Percentiles rank a stretch among this genome's conserved stretches.
phyloP scores from a whole-genome alignment of 2,113 vertebrate species.

The Etia nguti region DNA sequence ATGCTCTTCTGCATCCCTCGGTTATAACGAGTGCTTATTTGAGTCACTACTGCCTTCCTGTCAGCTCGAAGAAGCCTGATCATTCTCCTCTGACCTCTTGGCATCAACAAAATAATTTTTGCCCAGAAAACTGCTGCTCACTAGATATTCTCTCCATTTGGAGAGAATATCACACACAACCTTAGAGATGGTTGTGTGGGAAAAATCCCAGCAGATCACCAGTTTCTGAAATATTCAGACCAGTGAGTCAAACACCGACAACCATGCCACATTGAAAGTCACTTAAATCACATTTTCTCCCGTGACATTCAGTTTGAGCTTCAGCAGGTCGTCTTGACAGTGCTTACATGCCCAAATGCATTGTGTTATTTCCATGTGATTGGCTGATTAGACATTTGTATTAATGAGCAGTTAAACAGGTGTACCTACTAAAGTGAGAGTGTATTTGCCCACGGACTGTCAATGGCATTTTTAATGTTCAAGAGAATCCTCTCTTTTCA shows the following conservation, averaged over 20 bases:
- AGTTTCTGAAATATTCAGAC: not conserved
- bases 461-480: not conserved
- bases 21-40: not conserved
- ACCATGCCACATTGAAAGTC: not conserved
- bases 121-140: not conserved
- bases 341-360: not conserved
- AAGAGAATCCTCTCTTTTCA: not conserved
- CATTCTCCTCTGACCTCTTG: not conserved
- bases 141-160: not conserved
- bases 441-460: fast-evolving
- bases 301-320: not conserved
- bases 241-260: not conserved
- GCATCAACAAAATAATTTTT: not conserved
- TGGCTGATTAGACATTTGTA: not conserved
- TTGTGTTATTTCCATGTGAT: fast-evolving
- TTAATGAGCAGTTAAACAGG: not conserved
- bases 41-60: not conserved
- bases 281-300: not conserved
- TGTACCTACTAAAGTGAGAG: not conserved
- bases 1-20: not conserved
- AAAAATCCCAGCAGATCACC: not conserved
- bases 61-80: not conserved
- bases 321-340: not conserved
- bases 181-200: not conserved
- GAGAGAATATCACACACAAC: no score